Evolutionary conservation across 2,113 vertebrate species (phyloP), one percentile per base, ranked within the genome.

Genomic region (Hirundichthys speculiger): DNA sequence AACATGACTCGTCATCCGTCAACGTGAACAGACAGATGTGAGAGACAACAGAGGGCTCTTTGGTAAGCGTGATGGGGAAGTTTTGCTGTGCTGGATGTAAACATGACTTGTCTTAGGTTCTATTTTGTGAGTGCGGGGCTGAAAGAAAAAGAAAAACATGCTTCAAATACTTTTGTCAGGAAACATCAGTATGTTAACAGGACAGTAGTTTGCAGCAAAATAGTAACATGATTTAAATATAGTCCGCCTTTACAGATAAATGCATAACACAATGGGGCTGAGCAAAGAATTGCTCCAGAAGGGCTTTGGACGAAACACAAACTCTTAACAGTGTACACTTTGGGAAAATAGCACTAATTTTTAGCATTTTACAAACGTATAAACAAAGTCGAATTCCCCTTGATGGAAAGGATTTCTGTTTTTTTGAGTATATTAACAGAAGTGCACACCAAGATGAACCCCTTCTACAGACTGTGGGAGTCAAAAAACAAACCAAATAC

Each of bases 101-200:
- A 84, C 72, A 63, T 22, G 59, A 77, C 38, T 57, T 75, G 43
- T 73, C 57, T 76, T 64, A 65, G 55, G 80, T 61, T 79, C 58
- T 64, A 47, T 72, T 57, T 91, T 89, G 30, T 34, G 3, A 34
- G 30, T 6, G 30, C 30, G 30, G 30, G 25, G 30, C 30, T 34
- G 30, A 34, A 34, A 27, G 11, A 34, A 74, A 46, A 89, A 90
- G 89, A 94, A 94, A 94, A 93, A 16, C 93, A 91, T 65, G 88
- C 91, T 89, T 83, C 40, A 72, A 92, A 53, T 79, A 81, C 90
- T 87, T 91, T 93, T 92, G 93, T 90, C 86, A 92, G 83, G 88
- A 93, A 82, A 71, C 45, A 30, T 82, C 48, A 0, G 30, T 38
- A 67, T 61, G 40, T 61, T 62, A 25, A 73, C 42, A 43, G 79